Conservation (phyloP, 2,797 vertebrate genomes). For the Galago senegalensis region DNA sequence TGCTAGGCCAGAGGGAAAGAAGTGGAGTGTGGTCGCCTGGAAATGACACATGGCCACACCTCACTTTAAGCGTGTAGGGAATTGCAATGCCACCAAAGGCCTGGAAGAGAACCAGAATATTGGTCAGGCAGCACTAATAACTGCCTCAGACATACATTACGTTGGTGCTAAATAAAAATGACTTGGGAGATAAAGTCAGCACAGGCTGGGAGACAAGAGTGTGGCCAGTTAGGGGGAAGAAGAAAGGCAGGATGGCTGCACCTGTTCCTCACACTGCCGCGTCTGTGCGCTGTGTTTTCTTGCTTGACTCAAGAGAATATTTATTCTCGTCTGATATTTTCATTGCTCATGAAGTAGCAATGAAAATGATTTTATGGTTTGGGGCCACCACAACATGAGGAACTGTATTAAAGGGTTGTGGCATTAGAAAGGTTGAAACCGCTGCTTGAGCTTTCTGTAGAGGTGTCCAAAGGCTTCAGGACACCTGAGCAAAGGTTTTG, state of each 20-base stretch:
- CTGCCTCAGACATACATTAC: not conserved
- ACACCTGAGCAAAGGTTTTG: not conserved
- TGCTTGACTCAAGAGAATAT: not conserved
- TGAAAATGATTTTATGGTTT: too few relatives aligned
- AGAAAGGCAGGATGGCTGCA: not conserved
- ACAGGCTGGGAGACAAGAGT: not conserved
- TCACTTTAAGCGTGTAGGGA: not conserved
- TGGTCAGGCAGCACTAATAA: not conserved
- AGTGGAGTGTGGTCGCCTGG: too few relatives aligned
- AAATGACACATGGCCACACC: not conserved
- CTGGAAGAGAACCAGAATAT: not conserved
- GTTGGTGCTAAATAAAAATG: too few relatives aligned
- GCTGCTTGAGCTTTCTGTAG: too few relatives aligned
- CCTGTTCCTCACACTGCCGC: accelerated
- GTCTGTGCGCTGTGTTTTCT: not conserved
- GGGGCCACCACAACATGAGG: too few relatives aligned
- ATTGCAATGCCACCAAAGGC: not conserved
- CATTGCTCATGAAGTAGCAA: too few relatives aligned
- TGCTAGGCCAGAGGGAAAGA: too few relatives aligned
- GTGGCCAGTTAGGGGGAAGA: not conserved
- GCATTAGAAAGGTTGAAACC: too few relatives aligned
- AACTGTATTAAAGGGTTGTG: too few relatives aligned
- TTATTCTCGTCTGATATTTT: too few relatives aligned
- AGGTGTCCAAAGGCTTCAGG: not conserved
- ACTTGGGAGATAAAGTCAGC: not conserved